A percentile compares a stretch with the other conserved stretches of the same genome.
phyloP scores from a whole-genome alignment of 2,113 vertebrate genomes.

The Tragelaphus strepsiceros region DNA sequence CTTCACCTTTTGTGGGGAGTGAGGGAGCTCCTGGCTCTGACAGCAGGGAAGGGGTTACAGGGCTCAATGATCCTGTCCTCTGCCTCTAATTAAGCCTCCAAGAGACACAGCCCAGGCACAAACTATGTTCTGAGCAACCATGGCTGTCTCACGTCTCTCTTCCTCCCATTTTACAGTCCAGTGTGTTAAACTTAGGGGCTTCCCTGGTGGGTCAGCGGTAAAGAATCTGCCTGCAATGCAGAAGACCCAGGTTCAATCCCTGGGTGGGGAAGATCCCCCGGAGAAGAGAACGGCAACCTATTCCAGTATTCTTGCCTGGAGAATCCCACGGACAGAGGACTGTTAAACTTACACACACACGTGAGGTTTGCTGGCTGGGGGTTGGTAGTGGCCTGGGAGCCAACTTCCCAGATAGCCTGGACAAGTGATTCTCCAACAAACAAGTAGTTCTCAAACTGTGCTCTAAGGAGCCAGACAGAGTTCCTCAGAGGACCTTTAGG shows the following conservation, averaged over 20 bases:
- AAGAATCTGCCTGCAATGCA: background rate
- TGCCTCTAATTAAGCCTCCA: background rate
- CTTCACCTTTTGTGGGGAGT: background rate
- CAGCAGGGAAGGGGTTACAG: background rate
- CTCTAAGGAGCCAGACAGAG: background rate
- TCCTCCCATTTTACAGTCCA: background rate
- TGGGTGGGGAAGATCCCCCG: background rate
- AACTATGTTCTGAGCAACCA: background rate
- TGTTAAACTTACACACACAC: background rate
- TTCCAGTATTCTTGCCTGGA: background rate
- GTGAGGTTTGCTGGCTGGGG: background rate
- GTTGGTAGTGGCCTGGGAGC: background rate
- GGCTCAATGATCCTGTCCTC: background rate
- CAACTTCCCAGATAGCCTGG: background rate
- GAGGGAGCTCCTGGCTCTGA: background rate
- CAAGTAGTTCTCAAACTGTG: background rate
- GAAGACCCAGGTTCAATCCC: background rate
- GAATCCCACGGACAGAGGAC: background rate
- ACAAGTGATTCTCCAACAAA: background rate
- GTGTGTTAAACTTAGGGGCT: background rate
- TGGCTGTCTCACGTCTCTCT: background rate
- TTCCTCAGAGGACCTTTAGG: background rate
- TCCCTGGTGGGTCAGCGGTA: background rate
- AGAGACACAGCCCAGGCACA: background rate
- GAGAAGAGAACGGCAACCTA: background rate